A percentile compares a stretch with the other conserved stretches of the same genome.
Evolutionary conservation across 2,113 vertebrate species (phyloP).

Genomic region (Semnornis frantzii): DNA sequence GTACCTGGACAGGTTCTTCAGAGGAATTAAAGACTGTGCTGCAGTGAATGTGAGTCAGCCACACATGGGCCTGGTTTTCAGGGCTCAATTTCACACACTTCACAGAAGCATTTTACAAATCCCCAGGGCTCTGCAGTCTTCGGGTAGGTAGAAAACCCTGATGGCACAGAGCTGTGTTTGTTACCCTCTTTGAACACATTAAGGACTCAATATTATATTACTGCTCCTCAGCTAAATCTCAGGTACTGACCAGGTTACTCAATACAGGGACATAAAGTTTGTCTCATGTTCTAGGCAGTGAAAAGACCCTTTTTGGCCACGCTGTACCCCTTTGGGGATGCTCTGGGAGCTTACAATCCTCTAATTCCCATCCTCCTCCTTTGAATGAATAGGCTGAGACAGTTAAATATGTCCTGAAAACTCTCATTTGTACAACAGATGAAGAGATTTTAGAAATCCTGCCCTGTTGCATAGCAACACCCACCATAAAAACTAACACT

Average conservation of each 20-base stretch:
- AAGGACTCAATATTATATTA: neutral
- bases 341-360: neutral
- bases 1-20: neutral
- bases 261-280: neutral
- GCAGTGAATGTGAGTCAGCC: neutral
- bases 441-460: constrained; percentile 43
- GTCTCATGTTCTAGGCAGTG: neutral
- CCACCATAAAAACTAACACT: constrained; percentile 25
- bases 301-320: neutral
- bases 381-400: neutral
- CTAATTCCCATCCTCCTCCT: neutral
- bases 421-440: constrained; percentile 35
- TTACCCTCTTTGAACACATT: neutral
- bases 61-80: neutral
- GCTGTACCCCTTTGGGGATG: neutral
- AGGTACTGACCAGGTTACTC: neutral
- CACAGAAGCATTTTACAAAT: neutral
- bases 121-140: neutral
- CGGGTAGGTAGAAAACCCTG: neutral
- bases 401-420: constrained; percentile 38
- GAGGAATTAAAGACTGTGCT: neutral
- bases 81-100: neutral
- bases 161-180: neutral
- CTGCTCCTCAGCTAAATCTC: neutral
- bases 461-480: constrained; percentile 55